Evolutionary conservation across 2,797 vertebrate genomes (phyloP), one percentile per base, ranked within the genome.

Genomic region (Rhyacichthys aspro): DNA sequence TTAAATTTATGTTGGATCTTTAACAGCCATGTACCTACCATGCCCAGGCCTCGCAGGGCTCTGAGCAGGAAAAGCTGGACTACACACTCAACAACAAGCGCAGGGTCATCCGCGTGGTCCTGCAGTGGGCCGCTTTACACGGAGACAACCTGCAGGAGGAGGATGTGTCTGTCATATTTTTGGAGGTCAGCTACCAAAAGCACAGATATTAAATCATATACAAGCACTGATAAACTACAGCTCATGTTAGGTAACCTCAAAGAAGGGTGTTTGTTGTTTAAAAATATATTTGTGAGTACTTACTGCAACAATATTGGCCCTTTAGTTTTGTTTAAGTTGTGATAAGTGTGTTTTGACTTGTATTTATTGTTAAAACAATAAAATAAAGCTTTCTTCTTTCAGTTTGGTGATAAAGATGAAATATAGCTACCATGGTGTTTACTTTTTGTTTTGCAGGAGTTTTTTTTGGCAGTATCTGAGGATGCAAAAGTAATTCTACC

Each of bases 21-120:
- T 98, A 93, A 97, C 94, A 15, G 67, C 80, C 1, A 3, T 84
- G 90, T 86, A 98, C 94, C 84, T 99, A 98, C 89, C 96, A 96
- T 10, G 93, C 95, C 17, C 94, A 95, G 93, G 93, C 95, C 78
- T 96, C 93, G 4, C 97, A 97, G 89, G 97, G 96, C 84, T 95
- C 95, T 1, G 96, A 98, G 56, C 96, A 97, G 88, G 98, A 99
- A 86, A 96, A 93, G 76, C 85, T 94, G 91, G 97, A 98, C 85
- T 99, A 98, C 71, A 90, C 95, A 11, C 86, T 98, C 15, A 98
- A 95, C 89, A 98, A 94, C 81, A 99, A 99, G 88, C 93, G 95
- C 41, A 87, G 96, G 72, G 97, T 98, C 70, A 90, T 97, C 74
- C 92, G 95, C 41, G 90, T 99, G 84, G 94, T 96, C 71, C 86